A percentile compares a stretch with the other conserved stretches of the same genome.
Conservation (phyloP, 2,113 vertebrate genomes). For the Arizona elegans region DNA sequence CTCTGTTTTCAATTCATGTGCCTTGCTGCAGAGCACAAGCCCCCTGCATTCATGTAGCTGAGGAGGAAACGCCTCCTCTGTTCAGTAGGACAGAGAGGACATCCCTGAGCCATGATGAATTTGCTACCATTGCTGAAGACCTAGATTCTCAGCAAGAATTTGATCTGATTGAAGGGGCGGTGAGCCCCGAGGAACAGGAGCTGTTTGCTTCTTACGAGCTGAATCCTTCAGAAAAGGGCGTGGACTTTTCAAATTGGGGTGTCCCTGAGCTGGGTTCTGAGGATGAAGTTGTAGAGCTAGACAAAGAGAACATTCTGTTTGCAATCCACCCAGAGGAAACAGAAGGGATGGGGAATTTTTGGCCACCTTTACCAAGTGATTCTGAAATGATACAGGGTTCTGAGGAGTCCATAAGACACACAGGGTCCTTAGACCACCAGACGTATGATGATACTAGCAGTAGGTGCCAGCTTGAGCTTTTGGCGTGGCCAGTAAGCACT, state of each 20-base stretch:
- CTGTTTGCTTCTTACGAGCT: conserved; percentile 20
- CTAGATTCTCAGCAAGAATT: conserved; percentile 65
- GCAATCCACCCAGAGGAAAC: conserved; percentile 23
- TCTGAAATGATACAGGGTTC: conserved; percentile 44
- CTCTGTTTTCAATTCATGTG: accelerated
- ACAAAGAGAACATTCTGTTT: conserved; percentile 27
- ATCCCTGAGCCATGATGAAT: conserved; percentile 18
- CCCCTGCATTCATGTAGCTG: conserved; percentile 35
- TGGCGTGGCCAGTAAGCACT: background rate
- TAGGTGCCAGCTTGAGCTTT: background rate
- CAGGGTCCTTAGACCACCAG: background rate
- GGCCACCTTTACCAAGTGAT: background rate
- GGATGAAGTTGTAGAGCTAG: conserved; percentile 37
- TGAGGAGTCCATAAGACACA: accelerated
- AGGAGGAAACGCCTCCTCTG: conserved; percentile 57
- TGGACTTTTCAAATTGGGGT: conserved; percentile 12
- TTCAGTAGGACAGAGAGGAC: conserved; percentile 22
- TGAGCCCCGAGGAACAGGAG: conserved; percentile 29
- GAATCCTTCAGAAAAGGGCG: conserved; percentile 44
- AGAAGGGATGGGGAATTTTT: conserved; percentile 18
- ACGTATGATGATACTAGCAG: background rate
- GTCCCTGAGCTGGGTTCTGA: conserved; percentile 49
- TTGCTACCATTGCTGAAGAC: conserved; percentile 45
- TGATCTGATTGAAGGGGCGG: conserved; percentile 46
- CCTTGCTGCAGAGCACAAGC: conserved; percentile 15